Evolutionary conservation across 1,140 invertebrate genomes (phyloP), one percentile per base, ranked within the genome.

Genomic region (Temnothorax longispinosus): DNA sequence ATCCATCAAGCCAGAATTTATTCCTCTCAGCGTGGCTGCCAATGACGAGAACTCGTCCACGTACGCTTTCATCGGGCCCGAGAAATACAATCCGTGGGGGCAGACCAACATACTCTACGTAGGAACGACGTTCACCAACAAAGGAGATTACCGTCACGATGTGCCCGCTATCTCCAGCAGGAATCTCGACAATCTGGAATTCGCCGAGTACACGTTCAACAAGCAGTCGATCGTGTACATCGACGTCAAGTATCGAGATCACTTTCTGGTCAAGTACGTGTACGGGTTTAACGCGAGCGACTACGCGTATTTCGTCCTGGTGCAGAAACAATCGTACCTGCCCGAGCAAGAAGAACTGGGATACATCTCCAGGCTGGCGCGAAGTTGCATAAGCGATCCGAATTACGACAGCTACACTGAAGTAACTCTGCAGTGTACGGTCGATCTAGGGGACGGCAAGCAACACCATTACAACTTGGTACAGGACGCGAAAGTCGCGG

Each of bases 371-470:
- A 97, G 99, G 41, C 95, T 99, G 86, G 98, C 98, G 0, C 96
- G 99, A 18, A 98, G 98, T 67, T 99, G 99, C 95, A 98, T 99
- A 44, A 98, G 97, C 89, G 99, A 99, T 96, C 96, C 98, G 0
- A 98, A 98, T 93, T 99, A 99, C 94, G 98, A 99, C 93, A 98
- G 97, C 93, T 99, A 99, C 94, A 98, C 98, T 0, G 99, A 99
- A 96, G 98, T 99, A 41, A 99, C 98, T 4, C 95, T 99, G 35
- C 97, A 98, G 93, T 99, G 99, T 93, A 95, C 96, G 67, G 96
- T 97, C 0, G 94, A 95, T n/a, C 86, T 94, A n/a, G 95, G 94
- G 0, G 90, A 92, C 54, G 94, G 94, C 0, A 93, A 92, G 50
- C 90, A 94, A 2, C 93, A 95, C 15, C 92, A 97, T 94, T 99